phyloP scores from a whole-genome alignment of 2,797 vertebrate species.

The Cephalopachus bancanus region DNA sequence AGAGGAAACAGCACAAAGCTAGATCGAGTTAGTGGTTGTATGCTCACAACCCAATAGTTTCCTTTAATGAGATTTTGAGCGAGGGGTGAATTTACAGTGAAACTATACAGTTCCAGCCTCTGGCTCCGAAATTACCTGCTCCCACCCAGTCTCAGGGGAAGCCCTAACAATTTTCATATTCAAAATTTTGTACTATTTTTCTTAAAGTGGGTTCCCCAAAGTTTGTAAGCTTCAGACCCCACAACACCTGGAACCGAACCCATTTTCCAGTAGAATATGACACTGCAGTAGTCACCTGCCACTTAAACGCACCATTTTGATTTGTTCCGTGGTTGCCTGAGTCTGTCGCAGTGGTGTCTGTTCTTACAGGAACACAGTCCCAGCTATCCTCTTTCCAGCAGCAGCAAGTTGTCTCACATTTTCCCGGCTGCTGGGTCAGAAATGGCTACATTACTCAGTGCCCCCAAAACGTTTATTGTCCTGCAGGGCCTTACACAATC shows the following conservation, averaged over 20 bases:
- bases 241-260: background rate
- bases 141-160: background rate
- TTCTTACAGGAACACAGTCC: background rate
- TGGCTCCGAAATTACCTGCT: background rate
- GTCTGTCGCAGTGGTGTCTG: background rate
- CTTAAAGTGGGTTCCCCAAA: background rate
- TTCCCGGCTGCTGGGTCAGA: conserved; percentile 66
- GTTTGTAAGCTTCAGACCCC: conserved; percentile 19
- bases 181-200: background rate
- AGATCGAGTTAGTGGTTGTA: background rate
- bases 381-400: conserved; percentile 42
- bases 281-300: background rate
- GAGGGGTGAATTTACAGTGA: background rate
- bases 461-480: conserved; percentile 79
- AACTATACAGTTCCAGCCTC: background rate
- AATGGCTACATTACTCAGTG: conserved; percentile 77
- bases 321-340: background rate
- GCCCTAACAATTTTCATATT: background rate
- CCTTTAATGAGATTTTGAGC: background rate
- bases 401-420: conserved; percentile 73
- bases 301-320: conserved; percentile 75
- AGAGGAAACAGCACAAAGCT: background rate
- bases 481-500: conserved; percentile 82
- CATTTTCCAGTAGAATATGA: background rate
- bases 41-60: background rate